Base-by-base conservation (phyloP, 2,797 vertebrate species). In the Coilia nasus region DNA sequence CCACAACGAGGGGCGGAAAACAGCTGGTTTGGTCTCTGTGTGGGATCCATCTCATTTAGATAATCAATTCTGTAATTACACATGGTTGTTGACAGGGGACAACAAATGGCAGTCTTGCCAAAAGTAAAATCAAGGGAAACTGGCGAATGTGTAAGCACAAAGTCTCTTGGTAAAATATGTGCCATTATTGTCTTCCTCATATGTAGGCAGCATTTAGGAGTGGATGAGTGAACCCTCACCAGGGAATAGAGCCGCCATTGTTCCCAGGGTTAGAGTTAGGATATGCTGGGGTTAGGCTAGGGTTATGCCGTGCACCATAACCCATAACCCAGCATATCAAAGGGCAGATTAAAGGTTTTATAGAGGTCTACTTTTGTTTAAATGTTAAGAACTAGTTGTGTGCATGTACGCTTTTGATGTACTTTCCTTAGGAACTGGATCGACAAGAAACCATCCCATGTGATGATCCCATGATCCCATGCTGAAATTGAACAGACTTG, bases 31-130 rank as follows among this genome's bases (percentile, higher is more conserved):
- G 19, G 87, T 88, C 91, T 92, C 89, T 87, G 67, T 28, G 64
- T 86, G 87, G 89, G 83, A 86, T 86, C 85, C 89, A 87, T 94
- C 90, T 92, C 92, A 94, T 93, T 89, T 90, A 89, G 86, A 86
- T 91, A 91, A 93, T 93, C 85, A 90, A 92, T 91, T 91, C 89
- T 0, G 84, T 91, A 93, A 92, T 93, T 93, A 92, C 90, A 85
- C 83, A 91, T 90, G 88, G 57, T 75, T 86, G 84, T 88, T 81
- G 67, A 87, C 85, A 71, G 47, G 80, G 25, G 83, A 86, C 46
- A 89, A 86, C 81, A 0, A 88, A 91, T 86, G 25, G 80, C 60
- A 59, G 31, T 10, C 17, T 81, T 47, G 87, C 59, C 23, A 83
- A 87, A 85, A 81, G 64, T 44, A 78, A 44, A 78, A 78, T 78